A percentile compares a stretch with the other conserved stretches of the same genome.
These are phyloP conservation scores for Alauda arvensis DNA, from an alignment of 2,797 vertebrate genomes.

Conservation along the genomic window DNA sequence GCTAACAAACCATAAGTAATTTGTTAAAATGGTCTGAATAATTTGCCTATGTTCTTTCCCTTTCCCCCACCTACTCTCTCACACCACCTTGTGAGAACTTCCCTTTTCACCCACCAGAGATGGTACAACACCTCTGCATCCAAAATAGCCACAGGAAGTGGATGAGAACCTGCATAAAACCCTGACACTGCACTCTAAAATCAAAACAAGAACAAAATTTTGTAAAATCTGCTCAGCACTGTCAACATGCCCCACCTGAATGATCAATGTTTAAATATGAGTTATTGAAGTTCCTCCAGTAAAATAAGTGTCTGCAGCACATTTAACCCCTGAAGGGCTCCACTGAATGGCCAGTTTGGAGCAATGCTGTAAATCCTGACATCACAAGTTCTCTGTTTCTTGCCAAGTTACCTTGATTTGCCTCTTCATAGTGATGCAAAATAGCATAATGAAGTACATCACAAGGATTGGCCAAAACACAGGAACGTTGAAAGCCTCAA, in stretches of 20 bases:
- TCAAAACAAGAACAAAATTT: background rate
- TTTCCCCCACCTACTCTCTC: background rate
- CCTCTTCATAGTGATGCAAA: constrained; percentile 99
- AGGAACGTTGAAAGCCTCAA: constrained; percentile 96
- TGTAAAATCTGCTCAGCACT: background rate
- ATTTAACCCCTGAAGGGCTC: background rate
- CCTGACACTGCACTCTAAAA: background rate
- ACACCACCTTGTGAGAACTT: background rate
- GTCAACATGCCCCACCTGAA: background rate
- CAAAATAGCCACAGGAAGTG: background rate
- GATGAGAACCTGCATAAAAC: background rate
- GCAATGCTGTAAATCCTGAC: background rate
- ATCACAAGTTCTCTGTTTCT: background rate
- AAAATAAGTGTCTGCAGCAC: background rate
- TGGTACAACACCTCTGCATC: background rate
- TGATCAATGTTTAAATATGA: background rate
- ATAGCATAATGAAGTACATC: constrained; percentile 99
- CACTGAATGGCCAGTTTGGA: background rate
- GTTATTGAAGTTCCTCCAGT: background rate
- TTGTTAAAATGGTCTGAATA: background rate
- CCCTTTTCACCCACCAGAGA: background rate
- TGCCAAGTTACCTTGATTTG: constrained; percentile 90
- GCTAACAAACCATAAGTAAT: background rate
- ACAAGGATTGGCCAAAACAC: constrained; percentile 99
- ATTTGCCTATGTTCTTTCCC: background rate